Percentiles rank a stretch among this genome's conserved stretches.
phyloP scores from a whole-genome alignment of 92 coral and sea anemone species.

The Bergia sp. region DNA sequence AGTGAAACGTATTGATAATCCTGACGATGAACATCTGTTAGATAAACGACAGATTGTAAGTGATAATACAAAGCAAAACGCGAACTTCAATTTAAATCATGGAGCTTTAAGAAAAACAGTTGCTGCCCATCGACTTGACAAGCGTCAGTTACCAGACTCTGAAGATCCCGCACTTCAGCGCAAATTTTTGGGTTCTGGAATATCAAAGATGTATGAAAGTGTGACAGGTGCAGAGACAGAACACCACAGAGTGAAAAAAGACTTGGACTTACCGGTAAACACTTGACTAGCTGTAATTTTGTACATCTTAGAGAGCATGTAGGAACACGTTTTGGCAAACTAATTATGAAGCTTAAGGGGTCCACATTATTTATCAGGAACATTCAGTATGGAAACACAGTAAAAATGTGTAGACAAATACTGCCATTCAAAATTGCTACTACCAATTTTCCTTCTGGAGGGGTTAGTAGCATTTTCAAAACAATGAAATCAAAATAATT shows the following conservation, averaged over 20 bases:
- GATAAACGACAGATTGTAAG: conserved; percentile 20
- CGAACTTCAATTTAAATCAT: neutral
- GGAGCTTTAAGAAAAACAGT: neutral
- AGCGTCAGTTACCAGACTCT: conserved; percentile 5
- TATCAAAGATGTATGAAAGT: neutral
- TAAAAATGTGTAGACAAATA: no score
- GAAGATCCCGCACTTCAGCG: neutral
- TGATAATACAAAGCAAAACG: neutral
- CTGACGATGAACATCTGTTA: conserved; percentile 8
- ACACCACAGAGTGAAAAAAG: conserved; percentile 36
- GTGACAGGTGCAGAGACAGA: neutral
- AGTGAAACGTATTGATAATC: neutral
- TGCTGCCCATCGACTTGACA: neutral
- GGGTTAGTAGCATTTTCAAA: no score
- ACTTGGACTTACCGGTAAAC: conserved; percentile 24
- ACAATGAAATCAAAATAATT: no score
- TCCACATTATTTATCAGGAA: no score
- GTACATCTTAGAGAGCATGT: no score
- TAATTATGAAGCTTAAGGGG: no score
- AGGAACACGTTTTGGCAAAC: no score
- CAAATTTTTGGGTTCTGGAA: neutral
- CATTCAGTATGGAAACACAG: no score
- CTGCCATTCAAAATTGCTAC: no score
- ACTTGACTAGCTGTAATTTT: neutral
- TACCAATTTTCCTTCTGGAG: no score